Percentiles rank a stretch among this genome's conserved stretches.
Conservation (phyloP, 2,888 invertebrate genomes). For the Mimumesa dahlbomi region DNA sequence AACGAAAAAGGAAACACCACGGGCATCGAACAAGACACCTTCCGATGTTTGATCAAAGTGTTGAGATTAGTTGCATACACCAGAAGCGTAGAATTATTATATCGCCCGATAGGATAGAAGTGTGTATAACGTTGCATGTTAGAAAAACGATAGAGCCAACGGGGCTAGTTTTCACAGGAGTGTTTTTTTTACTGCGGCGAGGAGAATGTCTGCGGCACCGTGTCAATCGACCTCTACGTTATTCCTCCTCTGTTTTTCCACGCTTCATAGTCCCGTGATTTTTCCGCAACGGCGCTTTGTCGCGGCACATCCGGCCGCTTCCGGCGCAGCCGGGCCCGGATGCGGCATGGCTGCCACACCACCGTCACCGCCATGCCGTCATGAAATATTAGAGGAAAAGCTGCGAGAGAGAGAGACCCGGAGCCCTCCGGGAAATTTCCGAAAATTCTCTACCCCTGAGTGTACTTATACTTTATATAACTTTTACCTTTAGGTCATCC, state of each 20-base stretch:
- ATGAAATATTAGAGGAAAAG: constrained; percentile 78
- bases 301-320: constrained; percentile 76
- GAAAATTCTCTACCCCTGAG: constrained; percentile 64
- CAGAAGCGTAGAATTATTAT: too few relatives aligned
- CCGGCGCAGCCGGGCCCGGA: constrained; percentile 75
- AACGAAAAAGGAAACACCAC: too few relatives aligned
- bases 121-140: too few relatives aligned
- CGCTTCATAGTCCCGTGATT: constrained; percentile 76
- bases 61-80: too few relatives aligned
- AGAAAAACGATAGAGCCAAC: too few relatives aligned
- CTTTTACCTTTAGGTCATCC: too few relatives aligned
- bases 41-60: too few relatives aligned
- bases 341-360: constrained; percentile 74
- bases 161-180: background rate
- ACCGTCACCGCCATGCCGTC: constrained; percentile 68
- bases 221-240: constrained; percentile 33
- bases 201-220: constrained; percentile 30
- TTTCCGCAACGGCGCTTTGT: constrained; percentile 78
- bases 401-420: constrained; percentile 55
- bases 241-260: constrained; percentile 71
- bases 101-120: too few relatives aligned
- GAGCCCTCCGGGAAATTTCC: constrained; percentile 72
- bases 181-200: background rate
- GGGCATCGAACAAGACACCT: too few relatives aligned
- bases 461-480: too few relatives aligned